These are phyloP conservation scores for Campopleginae sp. DNA, from an alignment of 2,888 invertebrate species.

Conservation along the genomic window DNA sequence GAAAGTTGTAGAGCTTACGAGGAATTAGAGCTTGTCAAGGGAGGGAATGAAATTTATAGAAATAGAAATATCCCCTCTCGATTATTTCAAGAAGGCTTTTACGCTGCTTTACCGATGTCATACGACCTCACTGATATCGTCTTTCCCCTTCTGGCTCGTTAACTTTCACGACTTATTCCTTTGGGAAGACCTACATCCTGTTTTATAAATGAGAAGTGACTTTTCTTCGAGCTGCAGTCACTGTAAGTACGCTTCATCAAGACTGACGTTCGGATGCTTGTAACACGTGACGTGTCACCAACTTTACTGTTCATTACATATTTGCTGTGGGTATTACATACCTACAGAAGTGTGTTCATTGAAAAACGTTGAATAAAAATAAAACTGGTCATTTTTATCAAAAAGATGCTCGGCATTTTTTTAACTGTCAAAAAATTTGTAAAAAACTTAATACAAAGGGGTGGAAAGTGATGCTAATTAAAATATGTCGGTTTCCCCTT, in stretches of 20 bases:
- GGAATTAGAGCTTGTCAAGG: constrained; percentile 23
- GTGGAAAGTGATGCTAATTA: background rate
- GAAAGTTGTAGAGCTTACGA: constrained; percentile 12
- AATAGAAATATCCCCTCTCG: constrained; percentile 60
- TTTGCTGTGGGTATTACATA: too few relatives aligned
- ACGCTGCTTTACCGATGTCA: constrained; percentile 57
- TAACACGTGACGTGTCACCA: constrained; percentile 26
- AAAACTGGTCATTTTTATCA: background rate
- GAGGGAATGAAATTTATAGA: constrained; percentile 42
- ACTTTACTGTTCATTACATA: constrained; percentile 40
- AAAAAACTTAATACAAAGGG: background rate
- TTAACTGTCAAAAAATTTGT: background rate
- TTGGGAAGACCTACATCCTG: constrained; percentile 60
- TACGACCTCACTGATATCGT: constrained; percentile 47
- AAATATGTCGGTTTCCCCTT: background rate
- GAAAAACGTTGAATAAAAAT: background rate
- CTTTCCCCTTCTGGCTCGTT: constrained; percentile 54
- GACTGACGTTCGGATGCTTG: constrained; percentile 39
- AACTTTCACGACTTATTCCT: constrained; percentile 57
- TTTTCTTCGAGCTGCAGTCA: constrained; percentile 36
- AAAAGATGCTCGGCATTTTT: background rate
- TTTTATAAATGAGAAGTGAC: constrained; percentile 66
- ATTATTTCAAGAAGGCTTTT: constrained; percentile 36
- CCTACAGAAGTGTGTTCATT: constrained; percentile 40
- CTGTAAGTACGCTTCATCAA: constrained; percentile 58